A percentile compares a stretch with the other conserved stretches of the same genome.
These are phyloP conservation scores for Sebastes reedi DNA, from an alignment of 2,797 vertebrate species.

Conservation along the genomic window DNA sequence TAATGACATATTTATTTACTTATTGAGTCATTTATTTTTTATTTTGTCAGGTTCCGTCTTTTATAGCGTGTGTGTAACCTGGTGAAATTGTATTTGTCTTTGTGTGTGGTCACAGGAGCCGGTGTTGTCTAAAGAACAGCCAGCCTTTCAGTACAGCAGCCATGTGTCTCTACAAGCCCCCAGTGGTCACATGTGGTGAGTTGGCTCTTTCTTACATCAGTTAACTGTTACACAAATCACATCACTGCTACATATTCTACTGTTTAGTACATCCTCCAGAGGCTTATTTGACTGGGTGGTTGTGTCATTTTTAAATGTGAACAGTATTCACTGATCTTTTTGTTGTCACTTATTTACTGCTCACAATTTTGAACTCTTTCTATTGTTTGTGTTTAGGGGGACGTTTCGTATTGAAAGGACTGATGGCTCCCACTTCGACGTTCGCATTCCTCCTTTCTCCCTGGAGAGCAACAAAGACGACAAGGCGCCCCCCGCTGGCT, in stretches of 20 bases:
- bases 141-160: slow-evolving; percentile 98
- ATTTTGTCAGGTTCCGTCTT: too few relatives aligned
- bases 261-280: background rate
- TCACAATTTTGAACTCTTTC: background rate
- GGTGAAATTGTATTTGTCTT: background rate
- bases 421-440: slow-evolving; percentile 96
- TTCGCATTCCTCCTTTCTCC: slow-evolving; percentile 98
- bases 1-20: too few relatives aligned
- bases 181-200: slow-evolving; percentile 99
- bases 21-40: too few relatives aligned
- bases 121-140: slow-evolving; percentile 96
- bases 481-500: slow-evolving; percentile 83
- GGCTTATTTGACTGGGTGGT: background rate
- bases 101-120: slow-evolving; percentile 87
- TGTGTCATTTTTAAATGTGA: background rate
- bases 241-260: background rate
- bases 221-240: background rate
- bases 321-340: too few relatives aligned
- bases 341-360: background rate
- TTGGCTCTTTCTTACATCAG: background rate
- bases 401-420: slow-evolving; percentile 97
- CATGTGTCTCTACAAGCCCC: slow-evolving; percentile 97
- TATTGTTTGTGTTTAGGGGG: slow-evolving; percentile 83
- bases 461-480: slow-evolving; percentile 94
- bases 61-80: background rate